Conservation (phyloP, 2,888 invertebrate genomes). For the Desoria tigrina region DNA sequence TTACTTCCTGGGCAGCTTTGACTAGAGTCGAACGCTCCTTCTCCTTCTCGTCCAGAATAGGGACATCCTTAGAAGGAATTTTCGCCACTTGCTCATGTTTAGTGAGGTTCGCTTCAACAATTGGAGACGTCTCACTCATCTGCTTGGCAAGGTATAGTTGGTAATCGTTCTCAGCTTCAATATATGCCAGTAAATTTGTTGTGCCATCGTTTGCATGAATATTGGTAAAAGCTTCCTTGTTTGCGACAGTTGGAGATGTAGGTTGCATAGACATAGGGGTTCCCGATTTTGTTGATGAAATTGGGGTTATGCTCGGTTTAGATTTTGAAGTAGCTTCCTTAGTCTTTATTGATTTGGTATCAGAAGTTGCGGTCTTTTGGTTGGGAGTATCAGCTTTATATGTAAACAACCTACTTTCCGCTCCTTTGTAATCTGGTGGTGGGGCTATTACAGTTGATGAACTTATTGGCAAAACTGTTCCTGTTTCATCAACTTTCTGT, state of each 20-base stretch:
- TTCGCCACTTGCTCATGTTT: slow-evolving; percentile 8
- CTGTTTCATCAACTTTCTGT: slow-evolving; percentile 5
- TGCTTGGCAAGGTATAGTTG: background rate
- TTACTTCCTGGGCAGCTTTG: slow-evolving; percentile 39
- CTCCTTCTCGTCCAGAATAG: slow-evolving; percentile 2
- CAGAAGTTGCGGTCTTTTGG: background rate
- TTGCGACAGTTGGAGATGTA: background rate
- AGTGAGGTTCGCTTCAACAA: background rate
- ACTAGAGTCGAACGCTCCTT: slow-evolving; percentile 20
- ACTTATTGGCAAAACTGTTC: background rate
- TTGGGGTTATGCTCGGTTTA: slow-evolving; percentile 21
- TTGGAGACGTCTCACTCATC: background rate
- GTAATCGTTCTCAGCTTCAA: slow-evolving; percentile 2
- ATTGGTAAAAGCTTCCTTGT: slow-evolving; percentile 11
- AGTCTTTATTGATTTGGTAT: background rate
- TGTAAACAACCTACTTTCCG: slow-evolving; percentile 33
- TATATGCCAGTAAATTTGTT: background rate
- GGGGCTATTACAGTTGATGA: slow-evolving; percentile 16
- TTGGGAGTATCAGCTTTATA: background rate
- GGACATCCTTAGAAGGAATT: background rate
- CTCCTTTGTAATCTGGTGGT: slow-evolving; percentile 38
- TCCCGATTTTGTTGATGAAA: background rate
- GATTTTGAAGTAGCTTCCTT: slow-evolving; percentile 9
- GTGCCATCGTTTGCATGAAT: background rate
- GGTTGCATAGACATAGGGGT: background rate